These are phyloP conservation scores for Bolinopsis microptera DNA, from an alignment of 37 sponge, comb jelly and placozoan genomes.

Conservation along the genomic window DNA sequence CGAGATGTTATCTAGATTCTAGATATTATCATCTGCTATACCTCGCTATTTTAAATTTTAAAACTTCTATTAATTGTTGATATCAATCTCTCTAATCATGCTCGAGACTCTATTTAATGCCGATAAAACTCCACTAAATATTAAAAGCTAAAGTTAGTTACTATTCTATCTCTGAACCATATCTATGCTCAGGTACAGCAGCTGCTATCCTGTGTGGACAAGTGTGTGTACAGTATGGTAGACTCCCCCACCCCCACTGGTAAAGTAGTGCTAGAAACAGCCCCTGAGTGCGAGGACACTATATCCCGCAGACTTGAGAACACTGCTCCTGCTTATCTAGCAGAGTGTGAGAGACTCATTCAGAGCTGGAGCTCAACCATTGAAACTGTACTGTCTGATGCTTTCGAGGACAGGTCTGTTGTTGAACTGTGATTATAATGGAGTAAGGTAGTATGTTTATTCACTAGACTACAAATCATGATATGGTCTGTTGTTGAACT, in stretches of 20 bases:
- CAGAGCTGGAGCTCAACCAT: conserved; percentile 80
- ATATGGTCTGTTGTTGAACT: no score
- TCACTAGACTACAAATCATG: no score
- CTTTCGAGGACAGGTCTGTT: conserved; percentile 82
- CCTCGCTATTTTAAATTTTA: no score
- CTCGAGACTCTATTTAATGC: no score
- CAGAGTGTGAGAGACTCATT: conserved; percentile 77
- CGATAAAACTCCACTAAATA: no score
- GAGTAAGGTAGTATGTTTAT: neutral
- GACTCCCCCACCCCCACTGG: conserved; percentile 32
- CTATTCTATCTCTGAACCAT: no score
- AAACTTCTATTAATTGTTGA: no score
- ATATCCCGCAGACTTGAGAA: conserved; percentile 44
- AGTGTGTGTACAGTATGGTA: conserved; percentile 56
- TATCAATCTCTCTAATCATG: no score
- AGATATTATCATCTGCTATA: no score
- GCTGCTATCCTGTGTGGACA: conserved; percentile 62
- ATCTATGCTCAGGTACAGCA: conserved; percentile 53
- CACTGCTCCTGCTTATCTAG: conserved; percentile 31
- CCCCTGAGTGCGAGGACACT: conserved; percentile 56
- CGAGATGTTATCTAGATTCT: no score
- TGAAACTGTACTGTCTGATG: conserved; percentile 77
- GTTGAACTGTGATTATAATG: neutral
- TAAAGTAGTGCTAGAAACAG: conserved; percentile 26
- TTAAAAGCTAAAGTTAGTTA: no score